Evolutionary conservation across 2,888 invertebrate species (phyloP).

Genomic region (Ceraclea dissimilis): DNA sequence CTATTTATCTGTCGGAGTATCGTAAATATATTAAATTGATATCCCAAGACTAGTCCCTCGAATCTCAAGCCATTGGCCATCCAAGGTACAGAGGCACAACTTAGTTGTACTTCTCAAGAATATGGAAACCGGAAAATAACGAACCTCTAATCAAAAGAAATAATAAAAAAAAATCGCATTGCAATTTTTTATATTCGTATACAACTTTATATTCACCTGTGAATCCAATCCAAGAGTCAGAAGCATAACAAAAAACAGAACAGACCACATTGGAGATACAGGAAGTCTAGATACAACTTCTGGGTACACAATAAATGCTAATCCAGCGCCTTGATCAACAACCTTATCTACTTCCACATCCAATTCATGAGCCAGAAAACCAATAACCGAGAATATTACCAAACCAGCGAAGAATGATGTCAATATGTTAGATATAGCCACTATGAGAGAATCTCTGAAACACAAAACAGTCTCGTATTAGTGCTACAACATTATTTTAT

Average conservation of each 20-base stretch:
- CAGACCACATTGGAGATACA: conserved; percentile 73
- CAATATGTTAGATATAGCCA: conserved; percentile 67
- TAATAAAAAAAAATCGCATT: too few relatives aligned
- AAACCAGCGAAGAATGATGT: conserved; percentile 77
- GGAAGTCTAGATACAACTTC: conserved; percentile 74
- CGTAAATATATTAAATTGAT: too few relatives aligned
- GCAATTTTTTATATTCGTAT: too few relatives aligned
- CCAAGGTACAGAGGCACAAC: too few relatives aligned
- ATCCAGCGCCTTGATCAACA: conserved; percentile 68
- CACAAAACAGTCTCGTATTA: too few relatives aligned
- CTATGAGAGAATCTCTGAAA: conserved; percentile 64
- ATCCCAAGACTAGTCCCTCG: too few relatives aligned
- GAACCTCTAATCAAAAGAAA: too few relatives aligned
- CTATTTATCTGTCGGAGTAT: too few relatives aligned
- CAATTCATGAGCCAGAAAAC: conserved; percentile 70
- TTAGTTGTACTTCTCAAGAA: too few relatives aligned
- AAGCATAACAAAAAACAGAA: conserved; percentile 74
- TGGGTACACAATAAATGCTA: conserved; percentile 82
- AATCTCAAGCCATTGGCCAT: too few relatives aligned
- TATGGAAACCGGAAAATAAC: too few relatives aligned
- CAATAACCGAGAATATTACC: conserved; percentile 75
- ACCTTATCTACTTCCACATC: conserved; percentile 62
- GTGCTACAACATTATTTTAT: not conserved
- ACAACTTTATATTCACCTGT: conserved; percentile 38
- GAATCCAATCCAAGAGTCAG: conserved; percentile 67